phyloP scores from a whole-genome alignment of 2,113 vertebrate species.

The Eclectus roratus region DNA sequence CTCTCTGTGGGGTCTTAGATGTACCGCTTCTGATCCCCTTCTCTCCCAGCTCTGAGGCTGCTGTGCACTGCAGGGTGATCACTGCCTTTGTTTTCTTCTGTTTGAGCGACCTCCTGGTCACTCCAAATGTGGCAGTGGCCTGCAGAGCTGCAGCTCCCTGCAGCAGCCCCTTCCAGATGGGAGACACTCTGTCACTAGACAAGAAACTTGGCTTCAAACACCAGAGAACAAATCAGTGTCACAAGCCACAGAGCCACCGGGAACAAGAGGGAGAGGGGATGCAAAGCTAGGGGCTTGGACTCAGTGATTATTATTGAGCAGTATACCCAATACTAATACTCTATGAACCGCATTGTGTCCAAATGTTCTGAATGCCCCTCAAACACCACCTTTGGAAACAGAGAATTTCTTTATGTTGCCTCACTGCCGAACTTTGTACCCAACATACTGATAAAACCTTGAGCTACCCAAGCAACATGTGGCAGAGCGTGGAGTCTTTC shows the following conservation, averaged over 20 bases:
- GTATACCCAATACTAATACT: neutral
- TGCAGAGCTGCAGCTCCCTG: neutral
- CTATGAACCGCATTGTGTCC: rapidly evolving
- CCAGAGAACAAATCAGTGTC: neutral
- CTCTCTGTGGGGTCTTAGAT: too few species aligned
- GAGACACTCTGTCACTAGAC: neutral
- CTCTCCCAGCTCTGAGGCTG: neutral
- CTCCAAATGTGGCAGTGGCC: neutral
- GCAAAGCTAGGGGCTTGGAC: neutral
- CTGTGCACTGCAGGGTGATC: neutral
- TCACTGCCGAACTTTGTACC: rapidly evolving
- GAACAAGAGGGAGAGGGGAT: neutral
- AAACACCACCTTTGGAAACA: neutral
- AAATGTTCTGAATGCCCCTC: neutral
- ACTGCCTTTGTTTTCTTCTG: slow-evolving; percentile 13
- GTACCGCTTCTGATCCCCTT: neutral
- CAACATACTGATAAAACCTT: neutral
- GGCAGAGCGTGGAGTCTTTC: neutral
- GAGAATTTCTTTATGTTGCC: neutral
- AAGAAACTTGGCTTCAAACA: neutral
- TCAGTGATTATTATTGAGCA: rapidly evolving
- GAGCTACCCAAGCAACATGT: rapidly evolving
- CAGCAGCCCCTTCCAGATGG: neutral
- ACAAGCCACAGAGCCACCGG: rapidly evolving
- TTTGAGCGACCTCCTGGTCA: neutral